Evolutionary conservation across 1,140 invertebrate species (phyloP), one percentile per base, ranked within the genome.

Genomic region (Micrasema longulum): DNA sequence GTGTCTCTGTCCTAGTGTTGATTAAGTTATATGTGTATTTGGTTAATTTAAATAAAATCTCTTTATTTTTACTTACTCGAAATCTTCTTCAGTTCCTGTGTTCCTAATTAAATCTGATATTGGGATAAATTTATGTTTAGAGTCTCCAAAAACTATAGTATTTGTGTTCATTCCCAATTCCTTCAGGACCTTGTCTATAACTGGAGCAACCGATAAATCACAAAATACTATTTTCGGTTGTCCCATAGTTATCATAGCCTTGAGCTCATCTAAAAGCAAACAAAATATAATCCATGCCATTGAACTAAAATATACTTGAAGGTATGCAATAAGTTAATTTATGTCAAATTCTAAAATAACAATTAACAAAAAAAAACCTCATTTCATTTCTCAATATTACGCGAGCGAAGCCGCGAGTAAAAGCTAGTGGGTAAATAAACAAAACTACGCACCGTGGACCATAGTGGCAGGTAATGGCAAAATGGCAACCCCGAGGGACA

Each of bases 221-320:
- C 62, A 55, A 36, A 72, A 72, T 2, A 65, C 41, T 12, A 72
- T 66, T 26, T 72, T 66, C 20, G 70, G 70, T 31, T 23, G 36
- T 16, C 43, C 50, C 47, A 55, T 66, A 7, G 14, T 43, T 47
- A 65, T 20, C 41, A 72, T 43, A 0, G 52, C 36, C 41, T 66
- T 57, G 1, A 65, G 14, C 31, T 72, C 70, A 45, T n/a, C 70
- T 72, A 18, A 53, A 72, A 66, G 3, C 31, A 43, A n/a, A 12
- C 4, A 50, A 3, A 50, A 22, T 16, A 1, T 14, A 22, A 22
- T 2, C 16, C 1, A 20, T 4, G 1, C 1, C 5, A n/a, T 50
- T n/a, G n/a, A n/a, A n/a, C n/a, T n/a, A n/a, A n/a, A n/a, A n/a
- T n/a, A n/a, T n/a, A n/a, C n/a, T n/a, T n/a, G n/a, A n/a, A n/a